Percentiles rank a stretch among this genome's conserved stretches.
These are phyloP conservation scores for Anoplophora glabripennis DNA, from an alignment of 1,140 invertebrate species.

Conservation along the genomic window DNA sequence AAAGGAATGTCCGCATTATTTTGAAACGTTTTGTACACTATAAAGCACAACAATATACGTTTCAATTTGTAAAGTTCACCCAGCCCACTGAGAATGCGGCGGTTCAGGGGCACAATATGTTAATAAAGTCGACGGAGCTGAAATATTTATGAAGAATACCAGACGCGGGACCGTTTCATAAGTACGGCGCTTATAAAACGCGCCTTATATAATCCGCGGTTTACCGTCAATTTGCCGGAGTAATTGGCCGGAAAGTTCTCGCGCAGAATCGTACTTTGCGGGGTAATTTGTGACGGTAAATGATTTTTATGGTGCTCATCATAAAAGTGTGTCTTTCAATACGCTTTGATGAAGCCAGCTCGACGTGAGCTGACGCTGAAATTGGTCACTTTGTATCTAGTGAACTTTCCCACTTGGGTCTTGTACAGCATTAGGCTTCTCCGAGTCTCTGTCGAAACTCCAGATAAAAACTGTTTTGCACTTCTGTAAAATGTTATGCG, in stretches of 20 bases:
- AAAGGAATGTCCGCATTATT: no score
- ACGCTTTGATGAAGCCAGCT: no score
- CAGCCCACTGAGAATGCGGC: not conserved
- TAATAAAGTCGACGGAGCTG: slow-evolving; percentile 17
- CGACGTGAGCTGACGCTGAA: no score
- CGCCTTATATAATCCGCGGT: not conserved
- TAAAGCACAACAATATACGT: not conserved
- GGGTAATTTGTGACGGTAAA: slow-evolving; percentile 1
- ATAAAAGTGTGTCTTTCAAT: not conserved
- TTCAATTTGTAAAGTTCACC: slow-evolving; percentile 17
- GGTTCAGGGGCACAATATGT: slow-evolving; percentile 11
- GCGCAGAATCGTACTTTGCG: not conserved
- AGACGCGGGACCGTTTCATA: slow-evolving; percentile 18
- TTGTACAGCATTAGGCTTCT: no score
- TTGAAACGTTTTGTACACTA: no score
- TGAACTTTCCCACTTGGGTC: no score
- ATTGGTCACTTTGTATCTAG: no score
- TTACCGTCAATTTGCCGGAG: slow-evolving; percentile 8
- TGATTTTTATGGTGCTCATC: slow-evolving; percentile 1
- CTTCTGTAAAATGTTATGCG: no score
- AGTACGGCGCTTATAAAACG: not conserved
- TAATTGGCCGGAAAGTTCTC: slow-evolving; percentile 20
- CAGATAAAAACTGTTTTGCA: no score
- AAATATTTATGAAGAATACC: slow-evolving; percentile 17
- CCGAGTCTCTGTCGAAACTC: no score